Evolutionary conservation across 2,113 vertebrate genomes (phyloP), one percentile per base, ranked within the genome.

Genomic region (Larimichthys polyactis): DNA sequence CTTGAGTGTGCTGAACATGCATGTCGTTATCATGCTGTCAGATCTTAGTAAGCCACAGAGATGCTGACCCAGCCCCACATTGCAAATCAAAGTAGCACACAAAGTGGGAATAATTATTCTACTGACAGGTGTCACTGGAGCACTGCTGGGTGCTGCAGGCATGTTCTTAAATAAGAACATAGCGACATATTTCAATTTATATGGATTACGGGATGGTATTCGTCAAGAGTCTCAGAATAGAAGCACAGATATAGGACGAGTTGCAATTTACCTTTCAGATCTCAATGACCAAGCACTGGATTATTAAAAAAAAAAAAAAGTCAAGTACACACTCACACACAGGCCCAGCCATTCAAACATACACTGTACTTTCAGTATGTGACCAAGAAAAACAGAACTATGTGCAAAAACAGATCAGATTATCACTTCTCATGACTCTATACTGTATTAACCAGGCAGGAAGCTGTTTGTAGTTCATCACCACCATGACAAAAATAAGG

Each of bases 351-450:
- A 75, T 15, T 73, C 58, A 72, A 59, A 80, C 78, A 68, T 27
- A 54, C 64, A 75, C 75, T 77, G 81, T 66, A 77, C 79, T 75
- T 77, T 76, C 27, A 27, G 68, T 32, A 78, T 44, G 70, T 52
- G 79, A 85, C 57, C 82, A 81, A 82, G 62, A 66, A 55, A 55
- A 83, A 85, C 69, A 71, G 52, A 73, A 64, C 48, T 64, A 82
- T 88, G 83, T 82, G 83, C 78, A 89, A 88, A 46, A 86, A 83
- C 81, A 84, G 29, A 72, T 80, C 73, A 69, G 78, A 83, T 85
- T 52, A 84, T 79, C 90, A 87, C 63, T 77, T 83, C 67, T 73
- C 81, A 81, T 60, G 51, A 84, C 44, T 85, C 71, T 78, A 73
- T 57, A 51, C 80, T 79, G 76, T 70, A 70, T 69, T 60, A 5